phyloP scores from a whole-genome alignment of 2,113 vertebrate species.

The Cacatua alba region DNA sequence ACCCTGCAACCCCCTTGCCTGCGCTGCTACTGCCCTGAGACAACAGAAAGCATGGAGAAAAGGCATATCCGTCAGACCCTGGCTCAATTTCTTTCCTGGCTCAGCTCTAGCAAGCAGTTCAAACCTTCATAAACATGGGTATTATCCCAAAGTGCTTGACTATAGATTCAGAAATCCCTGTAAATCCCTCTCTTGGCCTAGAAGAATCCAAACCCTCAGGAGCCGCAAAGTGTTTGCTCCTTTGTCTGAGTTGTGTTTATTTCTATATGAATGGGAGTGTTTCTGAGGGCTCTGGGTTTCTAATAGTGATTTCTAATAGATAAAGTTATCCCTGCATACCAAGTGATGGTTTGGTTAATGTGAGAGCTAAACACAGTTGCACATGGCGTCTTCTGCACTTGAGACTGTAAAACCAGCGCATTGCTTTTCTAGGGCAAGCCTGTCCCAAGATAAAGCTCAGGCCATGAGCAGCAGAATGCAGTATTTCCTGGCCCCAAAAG shows the following conservation, averaged over 20 bases:
- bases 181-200: not conserved
- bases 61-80: not conserved
- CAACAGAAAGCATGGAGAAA: not conserved
- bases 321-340: not conserved
- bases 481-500: not conserved
- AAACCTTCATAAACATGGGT: not conserved
- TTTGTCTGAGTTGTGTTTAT: fast-evolving
- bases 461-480: not conserved
- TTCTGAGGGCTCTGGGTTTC: not conserved
- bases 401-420: not conserved
- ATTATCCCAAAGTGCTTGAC: not conserved
- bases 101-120: not conserved
- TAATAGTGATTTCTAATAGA: not conserved
- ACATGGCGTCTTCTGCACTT: fast-evolving
- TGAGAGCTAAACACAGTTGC: not conserved
- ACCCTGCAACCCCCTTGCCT: not conserved
- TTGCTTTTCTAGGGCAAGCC: not conserved
- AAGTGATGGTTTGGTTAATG: not conserved
- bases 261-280: not conserved
- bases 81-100: not conserved
- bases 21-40: not conserved
- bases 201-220: not conserved
- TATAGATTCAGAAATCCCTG: not conserved
- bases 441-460: fast-evolving
- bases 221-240: not conserved